Percentiles rank a stretch among this genome's conserved stretches.
Conservation (phyloP, 2,797 vertebrate species). For the Halcyon badia region DNA sequence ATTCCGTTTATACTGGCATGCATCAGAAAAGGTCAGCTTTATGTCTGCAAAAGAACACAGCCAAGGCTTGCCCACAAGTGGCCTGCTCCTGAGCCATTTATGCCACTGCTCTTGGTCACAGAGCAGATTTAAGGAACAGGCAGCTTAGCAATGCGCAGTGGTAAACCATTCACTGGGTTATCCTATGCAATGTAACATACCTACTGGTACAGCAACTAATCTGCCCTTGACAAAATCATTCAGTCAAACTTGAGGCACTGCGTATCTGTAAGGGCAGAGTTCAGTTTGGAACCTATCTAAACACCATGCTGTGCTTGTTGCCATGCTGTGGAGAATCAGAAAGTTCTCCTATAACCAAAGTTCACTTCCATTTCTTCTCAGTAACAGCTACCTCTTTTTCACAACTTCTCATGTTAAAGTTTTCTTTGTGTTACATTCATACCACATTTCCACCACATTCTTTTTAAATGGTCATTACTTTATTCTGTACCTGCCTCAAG, state of each 20-base stretch:
- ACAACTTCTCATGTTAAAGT: constrained; percentile 61
- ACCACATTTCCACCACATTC: constrained; percentile 63
- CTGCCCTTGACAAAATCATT: background rate
- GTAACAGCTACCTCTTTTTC: constrained; percentile 49
- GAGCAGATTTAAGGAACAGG: background rate
- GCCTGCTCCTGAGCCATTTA: background rate
- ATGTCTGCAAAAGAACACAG: background rate
- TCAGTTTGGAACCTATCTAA: background rate
- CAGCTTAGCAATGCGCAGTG: background rate
- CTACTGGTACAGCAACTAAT: background rate
- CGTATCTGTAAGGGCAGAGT: background rate
- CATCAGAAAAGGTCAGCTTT: background rate
- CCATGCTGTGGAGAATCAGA: background rate
- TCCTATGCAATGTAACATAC: background rate
- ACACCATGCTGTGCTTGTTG: background rate
- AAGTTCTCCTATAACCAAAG: background rate
- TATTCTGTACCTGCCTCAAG: constrained; percentile 58
- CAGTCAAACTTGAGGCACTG: background rate
- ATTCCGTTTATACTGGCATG: background rate
- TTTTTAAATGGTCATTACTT: constrained; percentile 47
- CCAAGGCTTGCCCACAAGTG: background rate
- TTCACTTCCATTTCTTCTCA: constrained; percentile 6
- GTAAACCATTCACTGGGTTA: background rate
- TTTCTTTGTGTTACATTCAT: constrained; percentile 43
- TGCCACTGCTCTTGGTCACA: background rate